Percentiles rank a stretch among this genome's conserved stretches.
Conservation (phyloP, 2,888 invertebrate genomes). For the Sinopyrophorus schimmeli region DNA sequence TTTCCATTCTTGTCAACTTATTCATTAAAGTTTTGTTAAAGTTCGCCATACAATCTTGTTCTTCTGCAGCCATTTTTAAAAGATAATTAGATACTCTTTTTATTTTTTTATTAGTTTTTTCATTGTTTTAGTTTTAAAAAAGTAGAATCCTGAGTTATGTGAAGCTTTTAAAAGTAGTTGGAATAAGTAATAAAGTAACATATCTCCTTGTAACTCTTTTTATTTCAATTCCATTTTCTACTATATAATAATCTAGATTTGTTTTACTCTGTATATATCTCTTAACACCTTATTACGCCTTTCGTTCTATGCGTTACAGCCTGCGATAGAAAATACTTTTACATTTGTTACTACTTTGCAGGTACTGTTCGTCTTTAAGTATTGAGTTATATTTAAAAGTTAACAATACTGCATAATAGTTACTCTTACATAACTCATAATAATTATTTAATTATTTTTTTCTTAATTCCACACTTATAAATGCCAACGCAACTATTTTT, state of each 20-base stretch:
- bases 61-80: conserved; percentile 14
- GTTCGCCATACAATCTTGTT: conserved; percentile 17
- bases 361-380: conserved; percentile 33
- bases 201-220: conserved; percentile 51
- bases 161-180: not conserved
- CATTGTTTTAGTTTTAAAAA: too few species aligned
- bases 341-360: conserved; percentile 40
- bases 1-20: conserved; percentile 24
- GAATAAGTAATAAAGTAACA: conserved; percentile 20
- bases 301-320: conserved; percentile 50
- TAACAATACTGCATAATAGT: conserved; percentile 21
- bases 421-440: conserved; percentile 28
- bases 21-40: conserved; percentile 27
- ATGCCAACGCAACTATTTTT: conserved; percentile 17
- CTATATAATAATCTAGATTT: conserved; percentile 50
- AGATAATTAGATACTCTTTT: conserved; percentile 9
- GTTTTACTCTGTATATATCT: conserved; percentile 45
- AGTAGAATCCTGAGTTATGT: not conserved
- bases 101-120: too few species aligned
- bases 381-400: too few species aligned
- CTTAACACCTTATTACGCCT: conserved; percentile 43
- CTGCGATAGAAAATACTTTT: conserved; percentile 52
- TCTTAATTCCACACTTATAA: conserved; percentile 22
- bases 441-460: conserved; percentile 26
- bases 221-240: conserved; percentile 56